A percentile compares a stretch with the other conserved stretches of the same genome.
Conservation (phyloP, 2,888 invertebrate species). For the Heliconius sara region DNA sequence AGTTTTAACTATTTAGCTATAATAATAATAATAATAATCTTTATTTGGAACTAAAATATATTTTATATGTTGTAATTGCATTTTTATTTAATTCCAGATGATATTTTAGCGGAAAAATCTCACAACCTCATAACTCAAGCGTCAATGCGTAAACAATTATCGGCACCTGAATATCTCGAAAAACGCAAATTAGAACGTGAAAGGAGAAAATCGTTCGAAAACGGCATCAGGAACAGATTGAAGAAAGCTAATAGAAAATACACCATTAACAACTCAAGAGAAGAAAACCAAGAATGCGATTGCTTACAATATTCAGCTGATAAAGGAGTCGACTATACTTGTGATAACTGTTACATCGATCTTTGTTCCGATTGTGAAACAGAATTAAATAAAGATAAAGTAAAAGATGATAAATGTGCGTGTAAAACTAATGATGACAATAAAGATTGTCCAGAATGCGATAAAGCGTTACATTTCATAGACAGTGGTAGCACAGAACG, state of each 20-base stretch:
- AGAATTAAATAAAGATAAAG: constrained; percentile 66
- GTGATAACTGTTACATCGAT: constrained; percentile 76
- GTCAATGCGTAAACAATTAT: constrained; percentile 89
- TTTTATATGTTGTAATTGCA: neutral
- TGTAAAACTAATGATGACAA: constrained; percentile 59
- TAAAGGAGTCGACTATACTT: constrained; percentile 76
- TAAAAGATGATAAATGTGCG: constrained; percentile 62
- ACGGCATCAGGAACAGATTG: constrained; percentile 83
- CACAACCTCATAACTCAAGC: constrained; percentile 81
- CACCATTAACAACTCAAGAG: constrained; percentile 63
- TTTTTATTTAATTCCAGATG: constrained; percentile 75
- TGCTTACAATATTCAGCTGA: constrained; percentile 72
- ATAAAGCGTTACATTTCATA: constrained; percentile 72
- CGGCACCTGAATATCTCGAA: constrained; percentile 95
- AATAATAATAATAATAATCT: no score
- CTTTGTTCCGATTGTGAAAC: constrained; percentile 77
- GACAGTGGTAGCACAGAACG: constrained; percentile 74
- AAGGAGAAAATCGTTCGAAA: constrained; percentile 86
- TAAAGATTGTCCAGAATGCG: constrained; percentile 75
- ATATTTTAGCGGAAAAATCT: constrained; percentile 85
- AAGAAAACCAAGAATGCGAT: constrained; percentile 67
- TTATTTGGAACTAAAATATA: no score
- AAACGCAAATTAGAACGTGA: constrained; percentile 90
- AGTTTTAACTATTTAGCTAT: neutral
- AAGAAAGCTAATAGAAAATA: constrained; percentile 83